Percentiles rank a stretch among this genome's conserved stretches.
These are phyloP conservation scores for Monopterus albus DNA, from an alignment of 2,113 vertebrate species.

Conservation along the genomic window DNA sequence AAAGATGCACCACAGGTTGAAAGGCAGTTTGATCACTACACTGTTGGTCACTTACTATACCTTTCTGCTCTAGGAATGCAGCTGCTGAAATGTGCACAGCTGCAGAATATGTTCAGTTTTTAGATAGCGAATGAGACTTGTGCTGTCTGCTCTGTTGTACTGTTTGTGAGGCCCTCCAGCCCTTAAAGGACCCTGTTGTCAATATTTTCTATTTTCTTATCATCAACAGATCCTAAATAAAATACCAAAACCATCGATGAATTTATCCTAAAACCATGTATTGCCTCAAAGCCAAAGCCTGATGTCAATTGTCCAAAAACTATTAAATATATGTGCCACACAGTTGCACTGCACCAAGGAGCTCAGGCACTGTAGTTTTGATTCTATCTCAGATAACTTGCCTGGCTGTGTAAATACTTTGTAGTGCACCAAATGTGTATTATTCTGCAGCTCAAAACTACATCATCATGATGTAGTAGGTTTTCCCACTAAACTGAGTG, in stretches of 20 bases:
- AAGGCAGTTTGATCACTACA: constrained; percentile 68
- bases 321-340: no score
- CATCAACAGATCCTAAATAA: constrained; percentile 14
- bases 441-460: no score
- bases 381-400: no score
- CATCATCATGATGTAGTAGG: no score
- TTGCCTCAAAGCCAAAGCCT: background rate
- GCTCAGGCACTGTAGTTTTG: no score
- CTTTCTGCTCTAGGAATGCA: constrained; percentile 44
- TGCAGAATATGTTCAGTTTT: constrained; percentile 21
- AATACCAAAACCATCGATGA: background rate
- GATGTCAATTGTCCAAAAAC: background rate
- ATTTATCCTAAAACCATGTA: background rate
- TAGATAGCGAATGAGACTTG: constrained; percentile 4
- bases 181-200: background rate
- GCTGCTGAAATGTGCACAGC: constrained; percentile 31
- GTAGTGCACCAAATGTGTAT: no score
- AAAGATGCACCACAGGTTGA: constrained; percentile 71
- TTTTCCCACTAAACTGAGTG: no score
- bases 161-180: background rate
- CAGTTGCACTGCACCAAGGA: no score
- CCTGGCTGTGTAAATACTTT: no score
- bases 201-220: background rate
- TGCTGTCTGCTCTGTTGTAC: constrained; percentile 1
- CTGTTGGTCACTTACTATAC: constrained; percentile 35